phyloP scores from a whole-genome alignment of 2,797 vertebrate genomes.

The Rhinella marina region DNA sequence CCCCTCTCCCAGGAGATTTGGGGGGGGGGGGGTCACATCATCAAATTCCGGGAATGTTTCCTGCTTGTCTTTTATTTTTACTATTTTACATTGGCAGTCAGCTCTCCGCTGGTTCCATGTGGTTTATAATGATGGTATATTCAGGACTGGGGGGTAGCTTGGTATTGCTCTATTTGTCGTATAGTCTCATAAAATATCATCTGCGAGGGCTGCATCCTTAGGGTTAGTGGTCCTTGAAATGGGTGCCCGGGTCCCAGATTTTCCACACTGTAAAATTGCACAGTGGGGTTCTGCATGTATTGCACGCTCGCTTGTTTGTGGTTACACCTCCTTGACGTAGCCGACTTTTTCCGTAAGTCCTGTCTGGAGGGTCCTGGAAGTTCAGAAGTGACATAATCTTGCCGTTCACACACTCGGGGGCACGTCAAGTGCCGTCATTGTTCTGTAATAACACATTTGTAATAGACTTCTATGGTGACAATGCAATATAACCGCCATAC shows the following conservation, averaged over 20 bases:
- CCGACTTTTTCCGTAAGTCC: not conserved
- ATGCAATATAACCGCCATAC: not conserved
- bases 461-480: not conserved
- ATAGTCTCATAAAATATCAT: not conserved
- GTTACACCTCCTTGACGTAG: not conserved
- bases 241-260: not conserved
- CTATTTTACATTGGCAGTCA: not conserved
- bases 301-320: not conserved
- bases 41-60: not conserved
- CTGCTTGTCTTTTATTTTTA: not conserved
- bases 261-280: not conserved
- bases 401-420: not conserved
- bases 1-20: conserved; percentile 24
- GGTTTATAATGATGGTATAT: not conserved
- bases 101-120: not conserved
- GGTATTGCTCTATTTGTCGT: not conserved
- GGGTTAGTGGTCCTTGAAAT: not conserved
- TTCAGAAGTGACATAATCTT: conserved; percentile 16
- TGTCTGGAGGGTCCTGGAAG: not conserved
- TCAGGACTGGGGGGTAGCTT: not conserved
- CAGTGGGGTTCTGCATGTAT: not conserved
- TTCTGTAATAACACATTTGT: not conserved
- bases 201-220: not conserved
- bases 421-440: not conserved
- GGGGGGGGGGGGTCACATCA: conserved; percentile 19